Conservation (phyloP, 2,113 vertebrate genomes). For the Protobothrops mucrosquamatus region DNA sequence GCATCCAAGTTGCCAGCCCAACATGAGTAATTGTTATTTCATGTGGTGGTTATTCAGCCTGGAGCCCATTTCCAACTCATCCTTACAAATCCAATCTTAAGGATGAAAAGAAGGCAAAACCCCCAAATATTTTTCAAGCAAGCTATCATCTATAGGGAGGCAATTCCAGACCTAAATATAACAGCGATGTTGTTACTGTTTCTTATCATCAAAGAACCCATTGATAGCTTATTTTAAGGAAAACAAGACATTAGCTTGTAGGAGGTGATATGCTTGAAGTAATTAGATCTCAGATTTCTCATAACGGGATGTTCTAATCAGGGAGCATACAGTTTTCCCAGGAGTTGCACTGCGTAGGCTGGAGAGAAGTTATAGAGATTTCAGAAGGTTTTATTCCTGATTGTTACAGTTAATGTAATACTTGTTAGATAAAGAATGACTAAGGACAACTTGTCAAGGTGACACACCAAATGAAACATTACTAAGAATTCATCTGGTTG, state of each 20-base stretch:
- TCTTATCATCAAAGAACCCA: constrained; percentile 32
- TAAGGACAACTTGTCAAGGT: constrained; percentile 22
- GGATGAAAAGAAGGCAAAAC: background rate
- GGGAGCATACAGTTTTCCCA: constrained; percentile 6
- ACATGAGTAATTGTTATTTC: background rate
- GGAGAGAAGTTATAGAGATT: background rate
- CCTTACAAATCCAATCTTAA: background rate
- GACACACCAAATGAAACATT: background rate
- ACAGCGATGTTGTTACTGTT: fast-evolving
- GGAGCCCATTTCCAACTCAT: background rate
- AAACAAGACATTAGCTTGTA: background rate
- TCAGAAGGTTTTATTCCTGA: background rate
- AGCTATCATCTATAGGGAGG: background rate
- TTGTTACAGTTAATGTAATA: background rate
- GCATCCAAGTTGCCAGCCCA: background rate
- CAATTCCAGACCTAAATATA: constrained; percentile 27
- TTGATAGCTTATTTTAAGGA: background rate
- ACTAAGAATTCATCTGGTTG: fast-evolving
- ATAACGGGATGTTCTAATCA: fast-evolving
- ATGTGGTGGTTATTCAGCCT: background rate
- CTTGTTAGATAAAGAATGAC: constrained; percentile 36
- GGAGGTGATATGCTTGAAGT: constrained; percentile 27
- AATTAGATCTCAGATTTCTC: background rate
- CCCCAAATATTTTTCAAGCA: background rate
- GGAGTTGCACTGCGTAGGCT: background rate